phyloP scores from a whole-genome alignment of 92 coral and sea anemone genomes.

The Actinostola sp. region DNA sequence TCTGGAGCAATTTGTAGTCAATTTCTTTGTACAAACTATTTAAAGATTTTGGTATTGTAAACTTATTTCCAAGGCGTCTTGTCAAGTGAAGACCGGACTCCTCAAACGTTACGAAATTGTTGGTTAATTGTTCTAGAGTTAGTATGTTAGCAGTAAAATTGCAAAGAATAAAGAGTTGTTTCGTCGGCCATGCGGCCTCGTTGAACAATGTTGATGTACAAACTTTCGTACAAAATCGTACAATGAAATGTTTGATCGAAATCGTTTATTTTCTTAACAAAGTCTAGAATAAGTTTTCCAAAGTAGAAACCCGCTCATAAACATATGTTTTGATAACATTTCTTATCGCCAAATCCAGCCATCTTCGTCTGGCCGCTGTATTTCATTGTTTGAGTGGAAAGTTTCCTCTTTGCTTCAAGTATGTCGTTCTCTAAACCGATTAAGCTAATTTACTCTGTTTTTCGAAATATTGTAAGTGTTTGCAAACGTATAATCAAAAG shows the following conservation, averaged over 20 bases:
- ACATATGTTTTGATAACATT: conserved; percentile 1
- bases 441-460: background rate
- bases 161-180: no score
- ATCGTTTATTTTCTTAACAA: no score
- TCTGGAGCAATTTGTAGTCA: conserved; percentile 25
- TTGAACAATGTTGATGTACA: no score
- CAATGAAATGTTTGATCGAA: no score
- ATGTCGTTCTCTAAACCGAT: background rate
- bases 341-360: background rate
- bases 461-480: background rate
- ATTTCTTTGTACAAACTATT: conserved; percentile 19
- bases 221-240: no score
- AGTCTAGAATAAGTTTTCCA: no score
- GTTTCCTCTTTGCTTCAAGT: background rate
- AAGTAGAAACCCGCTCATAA: background rate
- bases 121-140: background rate
- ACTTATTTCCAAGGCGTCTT: conserved; percentile 17
- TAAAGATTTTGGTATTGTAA: conserved; percentile 13
- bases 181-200: no score
- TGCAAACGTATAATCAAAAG: no score
- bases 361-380: background rate
- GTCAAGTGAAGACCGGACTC: background rate
- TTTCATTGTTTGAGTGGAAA: no score
- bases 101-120: background rate
- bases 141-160: background rate